Base-by-base conservation (phyloP, 2,797 vertebrate genomes). In the Xenentodon cancila region DNA sequence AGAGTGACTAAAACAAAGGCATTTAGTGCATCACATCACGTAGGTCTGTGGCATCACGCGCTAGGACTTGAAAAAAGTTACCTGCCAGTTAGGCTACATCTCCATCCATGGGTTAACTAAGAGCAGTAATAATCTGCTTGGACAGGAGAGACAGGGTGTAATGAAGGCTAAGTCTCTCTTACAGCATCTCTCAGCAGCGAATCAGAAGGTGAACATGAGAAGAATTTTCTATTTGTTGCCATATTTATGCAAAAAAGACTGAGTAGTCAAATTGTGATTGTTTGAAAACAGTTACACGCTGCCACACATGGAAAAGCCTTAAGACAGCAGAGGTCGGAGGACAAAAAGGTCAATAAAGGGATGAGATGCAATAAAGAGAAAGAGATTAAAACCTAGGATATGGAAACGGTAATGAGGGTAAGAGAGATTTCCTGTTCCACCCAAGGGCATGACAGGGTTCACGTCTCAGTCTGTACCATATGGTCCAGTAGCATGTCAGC, bases 401-500 rank as follows among this genome's bases (percentile, higher is more conserved):
- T 63, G 21, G 25, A 25, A 52, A 65, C 16, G 55, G 44, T 66
- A 75, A 65, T 56, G 54, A 80, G 21, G 49, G 47, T 56, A 9
- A 64, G 42, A 66, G 64, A 77, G 43, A 80, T 66, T 75, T 77
- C 63, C 54, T 71, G 70, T 81, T 68, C 55, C 56, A 52, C 81
- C 81, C 85, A 91, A 89, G 86, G 89, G 71, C 87, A 88, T 71
- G 79, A 80, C 73, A 72, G 74, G 52, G 65, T 77, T 90, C 67
- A 59, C 82, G 84, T 86, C 81, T 80, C 85, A 63, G 87, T 71
- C 71, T 53, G 77, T 53, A 75, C 90, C 92, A 92, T 92, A 91
- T 93, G 91, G 75, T 91, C 66, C 78, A 82, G 84, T 71, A 91
- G 75, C 66, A 80, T 17, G 76, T 81, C 72, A 64, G 73, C 68